phyloP scores from a whole-genome alignment of 2,113 vertebrate genomes.

The Notarius quadriscutis region DNA sequence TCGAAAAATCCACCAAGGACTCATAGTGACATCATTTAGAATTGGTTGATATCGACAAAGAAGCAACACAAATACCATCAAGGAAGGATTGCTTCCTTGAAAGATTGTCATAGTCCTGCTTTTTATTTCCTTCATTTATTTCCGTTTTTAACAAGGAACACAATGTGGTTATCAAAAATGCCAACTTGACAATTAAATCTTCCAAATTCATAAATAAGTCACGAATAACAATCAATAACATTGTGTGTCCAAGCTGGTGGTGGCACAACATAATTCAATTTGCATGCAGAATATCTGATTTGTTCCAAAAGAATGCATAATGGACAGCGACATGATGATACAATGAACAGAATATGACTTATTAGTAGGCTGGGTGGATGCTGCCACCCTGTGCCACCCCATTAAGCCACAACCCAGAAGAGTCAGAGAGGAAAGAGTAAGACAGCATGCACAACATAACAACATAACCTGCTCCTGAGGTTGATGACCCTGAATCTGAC shows the following conservation, averaged over 20 bases:
- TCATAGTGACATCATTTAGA: not conserved
- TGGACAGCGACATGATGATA: not conserved
- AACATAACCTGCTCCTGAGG: not conserved
- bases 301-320: not conserved
- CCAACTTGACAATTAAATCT: not conserved
- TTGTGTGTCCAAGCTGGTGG: not conserved
- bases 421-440: not conserved
- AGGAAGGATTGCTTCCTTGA: not conserved
- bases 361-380: not conserved
- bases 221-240: not conserved
- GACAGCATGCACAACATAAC: not conserved
- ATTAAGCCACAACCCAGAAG: not conserved
- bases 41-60: not conserved
- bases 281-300: not conserved
- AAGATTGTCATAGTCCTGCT: not conserved
- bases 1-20: slow-evolving; percentile 18
- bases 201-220: not conserved
- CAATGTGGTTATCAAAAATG: not conserved
- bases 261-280: not conserved
- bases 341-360: not conserved
- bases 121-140: not conserved
- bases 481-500: not conserved
- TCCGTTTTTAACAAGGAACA: not conserved
- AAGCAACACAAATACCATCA: slow-evolving; percentile 19
- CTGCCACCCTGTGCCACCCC: slow-evolving; percentile 4